Conservation (phyloP, 92 coral and sea anemone species). For the Palythoa heliodiscus region DNA sequence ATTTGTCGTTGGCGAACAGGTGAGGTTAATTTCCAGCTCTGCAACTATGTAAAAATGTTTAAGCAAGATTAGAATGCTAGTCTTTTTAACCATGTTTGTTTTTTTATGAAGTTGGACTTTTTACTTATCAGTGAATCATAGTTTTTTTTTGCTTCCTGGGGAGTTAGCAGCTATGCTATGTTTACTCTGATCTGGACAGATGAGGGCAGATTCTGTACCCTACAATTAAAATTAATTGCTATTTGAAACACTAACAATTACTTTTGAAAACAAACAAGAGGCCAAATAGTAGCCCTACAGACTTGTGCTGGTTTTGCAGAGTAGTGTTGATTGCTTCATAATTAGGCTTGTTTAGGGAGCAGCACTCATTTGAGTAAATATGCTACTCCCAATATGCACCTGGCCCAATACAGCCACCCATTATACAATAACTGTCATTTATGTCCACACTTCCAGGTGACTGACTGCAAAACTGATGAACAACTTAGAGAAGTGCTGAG, state of each 20-base stretch:
- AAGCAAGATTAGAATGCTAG: neutral
- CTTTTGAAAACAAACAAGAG: neutral
- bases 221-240: conserved; percentile 13
- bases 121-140: neutral
- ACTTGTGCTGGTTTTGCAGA: conserved; percentile 1
- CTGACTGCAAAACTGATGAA: conserved; percentile 51
- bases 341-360: conserved; percentile 5
- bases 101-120: conserved; percentile 1
- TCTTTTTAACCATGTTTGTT: neutral
- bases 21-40: neutral
- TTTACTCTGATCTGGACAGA: neutral
- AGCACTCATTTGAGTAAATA: neutral
- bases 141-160: neutral
- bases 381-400: neutral
- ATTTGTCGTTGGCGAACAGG: neutral
- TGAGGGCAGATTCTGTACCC: conserved; percentile 13
- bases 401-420: neutral
- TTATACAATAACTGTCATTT: conserved; percentile 3
- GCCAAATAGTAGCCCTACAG: conserved; percentile 1
- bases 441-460: conserved; percentile 49
- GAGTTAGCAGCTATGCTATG: neutral
- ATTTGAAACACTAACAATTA: neutral
- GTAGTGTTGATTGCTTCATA: neutral
- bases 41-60: neutral
- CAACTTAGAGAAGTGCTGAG: conserved; percentile 58